Base-by-base conservation (phyloP, 2,797 vertebrate genomes). In the Enteromius treurensis region DNA sequence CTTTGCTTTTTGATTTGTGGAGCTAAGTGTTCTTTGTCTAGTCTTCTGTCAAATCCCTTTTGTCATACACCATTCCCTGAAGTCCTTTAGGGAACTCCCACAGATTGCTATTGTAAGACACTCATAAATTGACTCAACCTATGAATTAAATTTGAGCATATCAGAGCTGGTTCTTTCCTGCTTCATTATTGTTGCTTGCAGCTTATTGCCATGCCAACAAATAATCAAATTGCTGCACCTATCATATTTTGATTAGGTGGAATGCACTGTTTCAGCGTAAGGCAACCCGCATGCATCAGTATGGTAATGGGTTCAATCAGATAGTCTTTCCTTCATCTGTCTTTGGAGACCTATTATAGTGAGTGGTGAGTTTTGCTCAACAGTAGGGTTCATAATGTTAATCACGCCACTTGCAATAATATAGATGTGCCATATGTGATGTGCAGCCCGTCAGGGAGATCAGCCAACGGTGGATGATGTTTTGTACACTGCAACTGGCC, bases 251-350 rank as follows among this genome's bases (percentile, higher is more conserved):
- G 84, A 87, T 79, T 74, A 60, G 76, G 21, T 62, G 23, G 60
- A 84, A 60, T 37, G 49, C 64, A 47, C 37, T 2, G 23, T 32
- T 75, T 83, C 26, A 70, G 40, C 55, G 9, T 77, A 74, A 75
- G 75, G 37, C 83, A 53, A 29, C 84, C 80, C 75, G 77, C n/a
- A 42, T 74, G 29, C 75, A 68, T 68, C 73, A 49, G 70, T 58
- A 65, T 62, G 62, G 73, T 80, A 85, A 87, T 88, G 80, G 78
- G 65, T 82, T 80, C 82, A 84, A 65, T 69, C 60, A 83, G 71
- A 82, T 55, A 42, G 42, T 53, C 62, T 65, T 83, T 80, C 40
- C 74, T 71, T 37, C 23, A 47, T 86, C 51, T 47, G 49, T 80
- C 75, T 80, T 86, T 51, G 51, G 75, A 81, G 70, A 85, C 68